phyloP scores from a whole-genome alignment of 2,888 invertebrate genomes.

The Nephrotoma flavescens region DNA sequence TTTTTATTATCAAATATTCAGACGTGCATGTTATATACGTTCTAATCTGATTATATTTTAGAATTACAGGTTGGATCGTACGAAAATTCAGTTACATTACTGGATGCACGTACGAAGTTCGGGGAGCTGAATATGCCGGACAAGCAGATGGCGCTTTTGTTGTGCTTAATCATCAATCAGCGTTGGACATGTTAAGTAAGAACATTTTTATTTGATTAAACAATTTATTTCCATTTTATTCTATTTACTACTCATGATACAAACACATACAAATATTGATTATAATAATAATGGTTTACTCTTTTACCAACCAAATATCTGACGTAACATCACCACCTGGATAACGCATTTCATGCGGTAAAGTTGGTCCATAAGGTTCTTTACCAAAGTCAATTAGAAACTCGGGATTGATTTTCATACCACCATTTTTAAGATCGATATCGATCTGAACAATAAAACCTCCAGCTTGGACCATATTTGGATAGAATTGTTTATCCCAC shows the following conservation, averaged over 20 bases:
- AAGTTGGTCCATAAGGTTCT: slow-evolving; percentile 72
- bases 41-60: background rate
- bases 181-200: slow-evolving; percentile 69
- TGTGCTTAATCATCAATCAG: slow-evolving; percentile 79
- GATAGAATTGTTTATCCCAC: slow-evolving; percentile 94
- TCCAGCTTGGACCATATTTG: slow-evolving; percentile 57
- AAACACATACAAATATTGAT: slow-evolving; percentile 1
- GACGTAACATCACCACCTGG: slow-evolving; percentile 97
- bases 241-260: background rate
- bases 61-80: background rate
- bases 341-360: slow-evolving; percentile 95
- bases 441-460: slow-evolving; percentile 62
- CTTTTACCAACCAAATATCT: slow-evolving; percentile 70
- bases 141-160: slow-evolving; percentile 63
- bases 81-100: slow-evolving; percentile 22
- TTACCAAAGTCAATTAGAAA: slow-evolving; percentile 84
- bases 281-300: slow-evolving; percentile 18
- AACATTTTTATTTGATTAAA: slow-evolving; percentile 6
- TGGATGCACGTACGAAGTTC: slow-evolving; percentile 56
- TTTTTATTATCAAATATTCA: background rate
- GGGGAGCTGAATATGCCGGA: slow-evolving; percentile 61
- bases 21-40: background rate
- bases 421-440: slow-evolving; percentile 70
- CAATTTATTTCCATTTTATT: background rate
- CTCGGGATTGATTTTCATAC: slow-evolving; percentile 68